phyloP scores from a whole-genome alignment of 2,797 vertebrate genomes.

The Notoglanidium macrostoma region DNA sequence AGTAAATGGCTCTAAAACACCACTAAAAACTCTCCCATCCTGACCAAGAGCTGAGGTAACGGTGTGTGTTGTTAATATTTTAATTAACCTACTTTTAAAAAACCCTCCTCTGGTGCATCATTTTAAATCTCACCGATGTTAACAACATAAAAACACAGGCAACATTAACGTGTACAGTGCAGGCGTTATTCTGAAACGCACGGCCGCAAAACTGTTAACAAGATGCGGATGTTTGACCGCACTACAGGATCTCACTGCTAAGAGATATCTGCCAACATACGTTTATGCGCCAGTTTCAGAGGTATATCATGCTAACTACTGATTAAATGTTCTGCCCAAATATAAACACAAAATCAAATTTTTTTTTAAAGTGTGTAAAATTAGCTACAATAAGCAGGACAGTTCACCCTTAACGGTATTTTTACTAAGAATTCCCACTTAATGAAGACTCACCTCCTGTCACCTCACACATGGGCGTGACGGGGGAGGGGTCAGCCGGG shows the following conservation, averaged over 20 bases:
- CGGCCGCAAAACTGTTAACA: no score
- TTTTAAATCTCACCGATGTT: not conserved
- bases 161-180: not conserved
- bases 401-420: not conserved
- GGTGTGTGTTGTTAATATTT: no score
- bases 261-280: no score
- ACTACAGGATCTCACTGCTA: not conserved
- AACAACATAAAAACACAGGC: not conserved
- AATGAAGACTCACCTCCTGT: conserved; percentile 81
- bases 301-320: not conserved
- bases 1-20: not conserved
- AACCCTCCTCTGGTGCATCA: not conserved
- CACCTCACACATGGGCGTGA: conserved; percentile 97
- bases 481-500: conserved; percentile 89
- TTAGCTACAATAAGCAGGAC: not conserved
- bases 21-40: not conserved
- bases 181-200: not conserved
- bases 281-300: not conserved
- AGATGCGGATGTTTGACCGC: no score
- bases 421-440: not conserved
- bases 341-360: not conserved
- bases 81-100: no score
- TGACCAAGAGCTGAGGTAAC: no score
- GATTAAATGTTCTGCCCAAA: not conserved
- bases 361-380: not conserved